Percentiles rank a stretch among this genome's conserved stretches.
These are phyloP conservation scores for Eledona agricola DNA, from an alignment of 2,888 invertebrate genomes.

Conservation along the genomic window DNA sequence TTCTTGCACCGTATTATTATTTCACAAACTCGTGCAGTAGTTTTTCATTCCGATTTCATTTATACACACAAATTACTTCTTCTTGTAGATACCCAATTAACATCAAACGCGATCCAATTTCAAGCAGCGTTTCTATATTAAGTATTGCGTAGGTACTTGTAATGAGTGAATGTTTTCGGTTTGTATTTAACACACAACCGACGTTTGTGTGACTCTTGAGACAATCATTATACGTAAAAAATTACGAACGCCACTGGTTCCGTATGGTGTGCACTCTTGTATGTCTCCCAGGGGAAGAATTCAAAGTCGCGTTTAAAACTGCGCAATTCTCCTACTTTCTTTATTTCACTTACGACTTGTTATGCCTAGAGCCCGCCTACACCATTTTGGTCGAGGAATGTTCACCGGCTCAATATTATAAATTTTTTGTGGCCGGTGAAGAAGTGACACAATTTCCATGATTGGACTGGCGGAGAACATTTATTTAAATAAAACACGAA, in stretches of 20 bases:
- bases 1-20: too few relatives aligned
- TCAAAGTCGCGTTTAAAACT: constrained; percentile 50
- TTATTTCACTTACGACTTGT: constrained; percentile 45
- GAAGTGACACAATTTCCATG: constrained; percentile 40
- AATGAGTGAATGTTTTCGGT: too few relatives aligned
- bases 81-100: too few relatives aligned
- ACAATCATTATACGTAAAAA: constrained; percentile 30
- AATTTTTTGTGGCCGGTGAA: constrained; percentile 37
- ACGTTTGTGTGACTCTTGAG: too few relatives aligned
- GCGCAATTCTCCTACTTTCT: constrained; percentile 47
- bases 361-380: constrained; percentile 28
- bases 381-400: constrained; percentile 20
- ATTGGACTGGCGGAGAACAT: constrained; percentile 34
- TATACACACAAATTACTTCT: too few relatives aligned
- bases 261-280: constrained; percentile 30
- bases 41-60: too few relatives aligned
- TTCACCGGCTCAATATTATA: constrained; percentile 33
- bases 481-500: constrained; percentile 36
- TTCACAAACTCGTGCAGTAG: too few relatives aligned
- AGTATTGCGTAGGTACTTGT: too few relatives aligned
- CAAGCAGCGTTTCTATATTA: too few relatives aligned
- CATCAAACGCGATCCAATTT: too few relatives aligned
- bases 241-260: constrained; percentile 35
- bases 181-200: too few relatives aligned
- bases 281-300: constrained; percentile 47